A percentile compares a stretch with the other conserved stretches of the same genome.
phyloP scores from a whole-genome alignment of 1,140 invertebrate species.

The Drosophila pandora region DNA sequence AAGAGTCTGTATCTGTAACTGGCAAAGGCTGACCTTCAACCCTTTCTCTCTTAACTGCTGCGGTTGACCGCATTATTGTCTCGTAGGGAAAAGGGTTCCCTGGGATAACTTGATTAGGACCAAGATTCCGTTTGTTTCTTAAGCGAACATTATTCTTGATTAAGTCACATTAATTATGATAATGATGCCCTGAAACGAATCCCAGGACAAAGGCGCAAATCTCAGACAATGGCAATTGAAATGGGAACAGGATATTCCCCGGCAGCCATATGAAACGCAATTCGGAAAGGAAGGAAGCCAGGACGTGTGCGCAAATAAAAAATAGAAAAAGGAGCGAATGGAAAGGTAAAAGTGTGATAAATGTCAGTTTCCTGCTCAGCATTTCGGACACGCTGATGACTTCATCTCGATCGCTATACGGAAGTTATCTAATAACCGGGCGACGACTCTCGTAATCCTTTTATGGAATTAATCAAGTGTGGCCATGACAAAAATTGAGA shows the following conservation, averaged over 20 bases:
- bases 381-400: conserved; percentile 73
- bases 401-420: conserved; percentile 68
- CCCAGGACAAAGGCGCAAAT: conserved; percentile 33
- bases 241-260: conserved; percentile 75
- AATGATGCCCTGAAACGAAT: conserved; percentile 79
- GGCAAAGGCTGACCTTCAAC: conserved; percentile 69
- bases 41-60: conserved; percentile 46
- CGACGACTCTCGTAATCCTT: conserved; percentile 72
- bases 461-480: conserved; percentile 81
- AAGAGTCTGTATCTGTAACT: background rate
- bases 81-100: conserved; percentile 39
- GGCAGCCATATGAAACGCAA: conserved; percentile 30
- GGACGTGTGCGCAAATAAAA: conserved; percentile 76
- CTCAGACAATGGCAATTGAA: conserved; percentile 72
- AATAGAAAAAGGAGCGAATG: conserved; percentile 28
- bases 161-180: conserved; percentile 83
- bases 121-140: conserved; percentile 30
- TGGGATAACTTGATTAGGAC: conserved; percentile 65
- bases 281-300: conserved; percentile 37
- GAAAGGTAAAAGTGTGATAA: conserved; percentile 72
- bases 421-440: conserved; percentile 73
- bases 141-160: conserved; percentile 79
- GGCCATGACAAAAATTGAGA: conserved; percentile 52
- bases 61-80: conserved; percentile 75
- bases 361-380: conserved; percentile 83